phyloP scores from a whole-genome alignment of 2,888 invertebrate genomes.

The Encarsia formosa region DNA sequence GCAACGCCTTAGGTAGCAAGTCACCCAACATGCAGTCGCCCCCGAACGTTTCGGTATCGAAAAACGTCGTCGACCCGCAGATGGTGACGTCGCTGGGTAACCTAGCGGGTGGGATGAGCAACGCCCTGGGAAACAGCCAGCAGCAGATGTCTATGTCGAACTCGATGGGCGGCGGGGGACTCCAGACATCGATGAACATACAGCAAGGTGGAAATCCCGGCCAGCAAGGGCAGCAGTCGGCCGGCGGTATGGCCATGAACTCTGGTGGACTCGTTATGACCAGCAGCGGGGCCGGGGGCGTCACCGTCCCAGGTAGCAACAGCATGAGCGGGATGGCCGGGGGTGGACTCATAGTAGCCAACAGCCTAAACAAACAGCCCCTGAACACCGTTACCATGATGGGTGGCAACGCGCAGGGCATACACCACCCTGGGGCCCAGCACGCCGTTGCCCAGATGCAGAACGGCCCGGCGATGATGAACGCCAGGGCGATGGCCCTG shows the following conservation, averaged over 20 bases:
- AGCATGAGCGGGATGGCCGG: constrained; percentile 63
- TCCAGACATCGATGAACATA: constrained; percentile 64
- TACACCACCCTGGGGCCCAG: constrained; percentile 45
- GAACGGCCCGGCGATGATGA: constrained; percentile 73
- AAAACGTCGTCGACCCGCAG: constrained; percentile 57
- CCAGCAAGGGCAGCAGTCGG: constrained; percentile 52
- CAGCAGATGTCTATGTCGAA: constrained; percentile 52
- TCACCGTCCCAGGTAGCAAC: constrained; percentile 5
- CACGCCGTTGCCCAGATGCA: constrained; percentile 57
- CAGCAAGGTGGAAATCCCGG: constrained; percentile 15
- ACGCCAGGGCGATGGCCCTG: constrained; percentile 53
- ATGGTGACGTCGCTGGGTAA: constrained; percentile 59
- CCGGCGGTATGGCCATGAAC: constrained; percentile 48
- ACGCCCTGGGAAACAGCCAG: constrained; percentile 51
- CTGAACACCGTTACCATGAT: constrained; percentile 58
- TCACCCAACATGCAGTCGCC: constrained; percentile 83
- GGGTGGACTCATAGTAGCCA: constrained; percentile 68
- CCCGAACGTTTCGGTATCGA: constrained; percentile 72
- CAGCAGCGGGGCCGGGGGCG: constrained; percentile 62
- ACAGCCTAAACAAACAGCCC: constrained; percentile 71
- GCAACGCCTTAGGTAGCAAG: constrained; percentile 74
- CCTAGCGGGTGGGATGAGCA: constrained; percentile 57
- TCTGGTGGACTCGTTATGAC: constrained; percentile 76
- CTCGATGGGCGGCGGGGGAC: constrained; percentile 47
- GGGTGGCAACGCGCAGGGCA: constrained; percentile 51